These are phyloP conservation scores for Ecliptopera silaceata DNA, from an alignment of 2,888 invertebrate genomes.

Conservation along the genomic window DNA sequence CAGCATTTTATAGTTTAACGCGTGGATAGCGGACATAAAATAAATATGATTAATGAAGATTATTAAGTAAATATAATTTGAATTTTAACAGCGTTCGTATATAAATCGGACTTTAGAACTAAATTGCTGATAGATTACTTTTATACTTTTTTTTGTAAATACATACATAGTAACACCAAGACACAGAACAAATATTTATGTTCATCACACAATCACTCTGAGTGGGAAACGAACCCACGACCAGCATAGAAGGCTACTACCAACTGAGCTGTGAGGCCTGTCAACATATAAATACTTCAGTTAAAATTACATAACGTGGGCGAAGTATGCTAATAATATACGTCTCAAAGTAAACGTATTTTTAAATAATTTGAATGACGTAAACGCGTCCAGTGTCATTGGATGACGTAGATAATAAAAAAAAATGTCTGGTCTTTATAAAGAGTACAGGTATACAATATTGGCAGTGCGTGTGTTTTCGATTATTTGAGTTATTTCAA, in stretches of 20 bases:
- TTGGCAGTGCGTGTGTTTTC: too few species aligned
- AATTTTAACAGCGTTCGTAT: background rate
- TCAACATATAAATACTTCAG: background rate
- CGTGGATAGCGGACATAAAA: background rate
- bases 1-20: background rate
- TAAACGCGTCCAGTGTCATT: background rate
- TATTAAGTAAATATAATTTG: background rate
- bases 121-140: too few species aligned
- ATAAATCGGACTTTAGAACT: background rate
- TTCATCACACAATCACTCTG: too few species aligned
- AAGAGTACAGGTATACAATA: too few species aligned
- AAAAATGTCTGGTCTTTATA: too few species aligned
- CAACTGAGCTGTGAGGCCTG: too few species aligned
- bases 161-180: too few species aligned
- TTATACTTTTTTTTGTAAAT: too few species aligned
- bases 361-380: slow-evolving; percentile 5
- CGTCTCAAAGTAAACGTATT: background rate
- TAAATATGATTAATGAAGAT: background rate
- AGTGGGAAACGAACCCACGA: too few species aligned
- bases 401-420: background rate
- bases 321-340: background rate
- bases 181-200: too few species aligned
- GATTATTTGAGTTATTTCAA: too few species aligned
- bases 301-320: background rate
- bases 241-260: too few species aligned